Percentiles rank a stretch among this genome's conserved stretches.
Conservation (phyloP, 1,140 invertebrate genomes). For the Mamestra configurata region DNA sequence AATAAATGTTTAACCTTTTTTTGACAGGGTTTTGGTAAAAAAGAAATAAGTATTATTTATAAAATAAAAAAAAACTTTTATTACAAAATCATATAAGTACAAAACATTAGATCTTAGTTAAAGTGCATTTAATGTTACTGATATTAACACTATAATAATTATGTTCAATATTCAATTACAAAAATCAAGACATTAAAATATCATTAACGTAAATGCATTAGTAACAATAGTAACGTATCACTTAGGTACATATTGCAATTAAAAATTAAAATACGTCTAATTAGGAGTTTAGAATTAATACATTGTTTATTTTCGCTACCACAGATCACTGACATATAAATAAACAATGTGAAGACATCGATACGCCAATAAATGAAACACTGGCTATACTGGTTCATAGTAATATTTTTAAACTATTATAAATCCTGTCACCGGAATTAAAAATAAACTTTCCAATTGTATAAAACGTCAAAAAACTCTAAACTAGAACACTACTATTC, state of each 20-base stretch:
- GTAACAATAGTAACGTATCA: background rate
- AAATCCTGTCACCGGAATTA: too few species aligned
- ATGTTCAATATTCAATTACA: too few species aligned
- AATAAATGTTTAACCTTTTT: too few species aligned
- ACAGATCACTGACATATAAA: background rate
- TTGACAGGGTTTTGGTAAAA: background rate
- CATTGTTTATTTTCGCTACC: background rate
- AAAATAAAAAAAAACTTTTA: background rate
- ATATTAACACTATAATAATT: background rate
- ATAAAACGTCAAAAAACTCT: too few species aligned
- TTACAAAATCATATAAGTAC: slow-evolving; percentile 19
- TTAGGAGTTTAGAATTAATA: slow-evolving; percentile 2
- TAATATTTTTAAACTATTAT: too few species aligned
- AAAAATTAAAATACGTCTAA: background rate
- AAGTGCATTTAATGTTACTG: background rate
- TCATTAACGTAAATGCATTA: slow-evolving; percentile 2
- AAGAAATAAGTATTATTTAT: background rate
- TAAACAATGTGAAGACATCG: too few species aligned
- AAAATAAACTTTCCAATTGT: too few species aligned
- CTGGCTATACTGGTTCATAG: too few species aligned
- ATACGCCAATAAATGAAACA: too few species aligned
- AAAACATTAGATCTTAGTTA: slow-evolving; percentile 20
- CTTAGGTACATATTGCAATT: too few species aligned
- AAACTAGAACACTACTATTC: too few species aligned
- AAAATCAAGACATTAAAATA: background rate